Conservation (phyloP, 2,113 vertebrate genomes). For the Buteo buteo region DNA sequence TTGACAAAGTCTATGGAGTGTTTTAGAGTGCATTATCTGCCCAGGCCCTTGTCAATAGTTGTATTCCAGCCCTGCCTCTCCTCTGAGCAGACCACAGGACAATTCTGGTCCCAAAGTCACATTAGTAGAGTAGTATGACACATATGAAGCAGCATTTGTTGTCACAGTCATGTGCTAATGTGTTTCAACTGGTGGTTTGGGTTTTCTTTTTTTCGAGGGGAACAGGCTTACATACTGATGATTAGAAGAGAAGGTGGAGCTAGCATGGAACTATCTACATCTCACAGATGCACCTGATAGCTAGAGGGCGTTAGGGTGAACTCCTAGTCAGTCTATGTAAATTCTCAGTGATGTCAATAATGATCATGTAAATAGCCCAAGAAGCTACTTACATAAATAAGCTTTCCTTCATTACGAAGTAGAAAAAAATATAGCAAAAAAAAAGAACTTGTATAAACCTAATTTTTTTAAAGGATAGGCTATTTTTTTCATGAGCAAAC, state of each 20-base stretch:
- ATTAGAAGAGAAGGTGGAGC: not conserved
- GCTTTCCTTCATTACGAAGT: not conserved
- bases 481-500: not conserved
- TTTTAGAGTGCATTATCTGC: not conserved
- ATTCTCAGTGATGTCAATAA: not conserved
- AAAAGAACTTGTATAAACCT: not conserved
- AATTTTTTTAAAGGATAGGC: fast-evolving
- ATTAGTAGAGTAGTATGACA: not conserved
- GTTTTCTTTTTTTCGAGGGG: not conserved
- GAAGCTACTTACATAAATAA: not conserved
- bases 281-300: not conserved
- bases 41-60: not conserved
- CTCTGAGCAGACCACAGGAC: not conserved
- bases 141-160: too few species aligned
- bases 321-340: not conserved
- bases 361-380: not conserved
- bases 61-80: not conserved
- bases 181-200: too few species aligned
- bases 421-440: not conserved
- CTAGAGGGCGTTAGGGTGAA: not conserved
- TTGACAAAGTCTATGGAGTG: not conserved
- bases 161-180: too few species aligned
- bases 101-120: not conserved
- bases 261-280: not conserved
- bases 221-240: not conserved